Conservation (phyloP, 2,113 vertebrate genomes). For the Galeopterus variegatus region DNA sequence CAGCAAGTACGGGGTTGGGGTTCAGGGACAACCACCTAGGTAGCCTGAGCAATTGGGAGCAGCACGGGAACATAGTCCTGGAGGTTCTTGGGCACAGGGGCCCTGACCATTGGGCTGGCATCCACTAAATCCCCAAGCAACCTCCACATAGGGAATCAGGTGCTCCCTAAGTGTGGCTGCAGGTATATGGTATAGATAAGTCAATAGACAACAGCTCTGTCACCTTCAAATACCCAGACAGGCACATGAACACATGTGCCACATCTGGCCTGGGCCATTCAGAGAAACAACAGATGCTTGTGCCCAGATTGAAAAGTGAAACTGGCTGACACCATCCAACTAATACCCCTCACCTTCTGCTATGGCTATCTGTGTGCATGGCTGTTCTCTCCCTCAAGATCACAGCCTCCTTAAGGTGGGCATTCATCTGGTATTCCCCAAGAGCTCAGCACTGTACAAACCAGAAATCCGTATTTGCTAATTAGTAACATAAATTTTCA, state of each 20-base stretch:
- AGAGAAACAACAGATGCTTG: not conserved
- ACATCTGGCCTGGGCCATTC: not conserved
- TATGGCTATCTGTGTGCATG: too few species aligned
- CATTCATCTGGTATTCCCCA: too few species aligned
- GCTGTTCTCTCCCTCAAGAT: too few species aligned
- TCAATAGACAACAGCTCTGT: not conserved
- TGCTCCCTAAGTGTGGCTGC: not conserved
- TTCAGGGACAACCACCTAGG: not conserved
- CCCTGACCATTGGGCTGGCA: not conserved
- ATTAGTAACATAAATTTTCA: not conserved
- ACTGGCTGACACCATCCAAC: not conserved
- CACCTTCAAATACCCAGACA: not conserved
- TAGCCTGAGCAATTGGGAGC: not conserved
- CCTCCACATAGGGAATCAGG: not conserved
- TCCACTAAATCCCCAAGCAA: not conserved
- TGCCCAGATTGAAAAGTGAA: not conserved
- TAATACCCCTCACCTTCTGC: not conserved
- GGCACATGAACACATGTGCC: rapidly evolving
- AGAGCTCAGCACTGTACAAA: not conserved
- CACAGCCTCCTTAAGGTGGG: not conserved
- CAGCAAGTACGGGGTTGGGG: not conserved
- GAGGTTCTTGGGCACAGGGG: not conserved
- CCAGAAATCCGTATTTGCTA: not conserved
- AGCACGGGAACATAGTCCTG: not conserved
- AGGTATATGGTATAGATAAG: not conserved